Evolutionary conservation across 2,797 vertebrate species (phyloP), one percentile per base, ranked within the genome.

Genomic region (Cyclura pinguis): DNA sequence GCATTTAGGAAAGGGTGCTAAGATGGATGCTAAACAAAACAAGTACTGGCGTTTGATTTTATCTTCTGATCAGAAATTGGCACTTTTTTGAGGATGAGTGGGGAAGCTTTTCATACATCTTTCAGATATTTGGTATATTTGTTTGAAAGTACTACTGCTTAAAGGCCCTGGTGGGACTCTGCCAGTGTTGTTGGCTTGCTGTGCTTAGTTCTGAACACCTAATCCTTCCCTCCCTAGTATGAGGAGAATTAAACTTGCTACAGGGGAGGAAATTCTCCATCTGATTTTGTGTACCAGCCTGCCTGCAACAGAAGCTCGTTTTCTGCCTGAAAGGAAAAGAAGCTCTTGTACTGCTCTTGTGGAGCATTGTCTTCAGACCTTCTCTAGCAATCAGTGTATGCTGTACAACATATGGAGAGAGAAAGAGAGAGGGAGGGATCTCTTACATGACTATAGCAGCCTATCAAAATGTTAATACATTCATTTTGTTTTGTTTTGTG

Each of bases 371-470:
- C 32, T 73, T 80, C 82, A 12, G n/a, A 1, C 80, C 72, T 87
- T 22, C 35, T 62, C 59, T 50, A 1, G 8, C 50, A 10, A 1
- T 7, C 47, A 29, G 7, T 5, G 67, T 78, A 0, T 72, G 67
- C 18, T 72, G 76, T 82, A 38, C 0, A 78, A 52, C 67, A 9
- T 0, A 55, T 82, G 86, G 69, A 88, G 69, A 62, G 16, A 18
- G 64, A 89, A 57, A 38, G n/a, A 76, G 6, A 42, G 18, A 47
- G 42, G 42, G 42, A 47, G 42, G 42, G 42, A 47, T 4, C 86
- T 74, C 55, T 1, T 0, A 0, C 29, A 0, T 1, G 32, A 2
- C 13, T n/a, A 0, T 35, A 76, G 16, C 12, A 80, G 52, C 35
- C 10, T 0, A 0, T 88, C 62, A 24, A 62, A n/a, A 0, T 72